Conservation (phyloP, 30 jellyfish, hydroid and myxozoan genomes). For the Hydractinia symbiolongicarpus region DNA sequence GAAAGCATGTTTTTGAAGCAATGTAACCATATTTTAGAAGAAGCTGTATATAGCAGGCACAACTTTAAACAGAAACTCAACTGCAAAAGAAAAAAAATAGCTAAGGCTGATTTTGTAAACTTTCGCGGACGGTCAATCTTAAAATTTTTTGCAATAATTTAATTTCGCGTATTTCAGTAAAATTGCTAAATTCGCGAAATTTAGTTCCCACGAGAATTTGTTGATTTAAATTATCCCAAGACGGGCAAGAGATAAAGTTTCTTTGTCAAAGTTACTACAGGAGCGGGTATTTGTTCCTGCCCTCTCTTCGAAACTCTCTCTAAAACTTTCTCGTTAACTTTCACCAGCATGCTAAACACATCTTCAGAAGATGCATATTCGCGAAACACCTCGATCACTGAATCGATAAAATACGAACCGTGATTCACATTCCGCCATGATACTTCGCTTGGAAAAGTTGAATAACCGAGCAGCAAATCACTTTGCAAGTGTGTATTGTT, state of each 20-base stretch:
- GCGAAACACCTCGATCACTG: slow-evolving; percentile 57
- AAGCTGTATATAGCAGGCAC: no score
- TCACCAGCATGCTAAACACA: slow-evolving; percentile 59
- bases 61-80: no score
- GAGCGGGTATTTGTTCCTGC: slow-evolving; percentile 70
- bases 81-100: no score
- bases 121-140: no score
- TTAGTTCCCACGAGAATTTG: no score
- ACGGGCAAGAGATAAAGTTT: slow-evolving; percentile 35
- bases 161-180: no score
- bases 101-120: no score
- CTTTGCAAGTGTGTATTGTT: slow-evolving; percentile 43
- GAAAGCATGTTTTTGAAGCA: no score
- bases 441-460: slow-evolving; percentile 75
- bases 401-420: slow-evolving; percentile 73
- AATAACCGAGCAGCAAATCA: slow-evolving; percentile 59
- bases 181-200: no score
- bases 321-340: slow-evolving; percentile 50
- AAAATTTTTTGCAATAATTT: no score
- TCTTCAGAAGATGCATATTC: slow-evolving; percentile 48
- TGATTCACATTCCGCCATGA: slow-evolving; percentile 56
- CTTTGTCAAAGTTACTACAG: slow-evolving; percentile 52
- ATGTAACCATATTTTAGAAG: no score
- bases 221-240: no score
- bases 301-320: slow-evolving; percentile 38